phyloP scores from a whole-genome alignment of 2,797 vertebrate species.

The Halcyon leucocephala region DNA sequence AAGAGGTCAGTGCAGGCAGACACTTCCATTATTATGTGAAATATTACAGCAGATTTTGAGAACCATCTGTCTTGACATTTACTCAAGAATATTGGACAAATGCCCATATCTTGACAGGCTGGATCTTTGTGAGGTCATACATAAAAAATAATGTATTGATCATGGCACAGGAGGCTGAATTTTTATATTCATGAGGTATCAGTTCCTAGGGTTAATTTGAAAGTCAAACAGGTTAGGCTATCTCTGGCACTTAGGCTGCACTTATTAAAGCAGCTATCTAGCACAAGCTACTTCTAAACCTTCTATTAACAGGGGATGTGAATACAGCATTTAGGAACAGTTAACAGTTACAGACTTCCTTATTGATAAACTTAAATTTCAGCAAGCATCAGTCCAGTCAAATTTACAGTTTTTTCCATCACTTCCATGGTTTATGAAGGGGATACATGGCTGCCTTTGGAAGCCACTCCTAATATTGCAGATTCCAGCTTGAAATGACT shows the following conservation, averaged over 20 bases:
- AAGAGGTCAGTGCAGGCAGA: conserved; percentile 1
- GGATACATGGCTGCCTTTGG: not conserved
- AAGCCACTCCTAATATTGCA: not conserved
- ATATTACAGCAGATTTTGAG: conserved; percentile 29
- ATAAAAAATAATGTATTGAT: conserved; percentile 56
- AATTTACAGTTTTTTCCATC: not conserved
- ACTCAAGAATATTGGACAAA: conserved; percentile 45
- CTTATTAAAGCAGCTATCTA: not conserved
- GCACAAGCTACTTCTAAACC: not conserved
- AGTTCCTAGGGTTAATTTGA: conserved; percentile 14
- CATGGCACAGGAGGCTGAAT: not conserved
- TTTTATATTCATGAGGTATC: conserved; percentile 41
- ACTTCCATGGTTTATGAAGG: not conserved
- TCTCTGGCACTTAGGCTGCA: not conserved
- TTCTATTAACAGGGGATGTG: not conserved
- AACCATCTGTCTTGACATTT: conserved; percentile 46
- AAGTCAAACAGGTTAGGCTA: conserved; percentile 32
- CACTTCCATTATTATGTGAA: not conserved
- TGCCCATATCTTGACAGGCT: not conserved
- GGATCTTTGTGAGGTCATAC: conserved; percentile 4
- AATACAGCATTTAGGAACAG: not conserved
- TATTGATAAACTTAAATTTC: not conserved
- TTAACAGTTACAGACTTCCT: not conserved
- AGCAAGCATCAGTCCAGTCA: not conserved
- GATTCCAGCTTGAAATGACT: not conserved